Evolutionary conservation across 2,113 vertebrate genomes (phyloP).

Genomic region (Myrmecobius fasciatus): DNA sequence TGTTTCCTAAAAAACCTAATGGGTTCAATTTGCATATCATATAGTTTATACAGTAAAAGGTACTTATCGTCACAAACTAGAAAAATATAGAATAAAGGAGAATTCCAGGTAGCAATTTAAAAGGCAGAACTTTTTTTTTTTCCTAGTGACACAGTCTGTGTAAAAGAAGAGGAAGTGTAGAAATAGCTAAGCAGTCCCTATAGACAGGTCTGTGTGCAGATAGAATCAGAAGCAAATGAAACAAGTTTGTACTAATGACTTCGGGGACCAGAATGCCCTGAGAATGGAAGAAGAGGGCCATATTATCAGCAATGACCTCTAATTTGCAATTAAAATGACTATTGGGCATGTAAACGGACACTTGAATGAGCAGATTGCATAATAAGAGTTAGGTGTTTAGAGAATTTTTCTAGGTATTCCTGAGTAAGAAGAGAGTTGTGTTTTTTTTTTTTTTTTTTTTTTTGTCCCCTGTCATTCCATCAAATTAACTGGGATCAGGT

Average conservation of each 20-base stretch:
- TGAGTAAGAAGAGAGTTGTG: slow-evolving; percentile 36
- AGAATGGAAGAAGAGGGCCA: slow-evolving; percentile 59
- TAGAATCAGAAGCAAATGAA: slow-evolving; percentile 72
- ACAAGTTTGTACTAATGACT: slow-evolving; percentile 76
- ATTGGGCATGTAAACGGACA: slow-evolving; percentile 55
- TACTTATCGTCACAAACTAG: slow-evolving; percentile 14
- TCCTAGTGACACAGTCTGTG: slow-evolving; percentile 48
- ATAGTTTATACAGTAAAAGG: background rate
- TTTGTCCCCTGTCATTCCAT: slow-evolving; percentile 42
- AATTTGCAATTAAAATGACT: slow-evolving; percentile 68
- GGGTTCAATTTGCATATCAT: background rate
- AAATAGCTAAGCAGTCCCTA: slow-evolving; percentile 66
- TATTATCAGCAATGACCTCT: slow-evolving; percentile 67
- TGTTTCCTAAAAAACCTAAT: background rate
- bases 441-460: background rate
- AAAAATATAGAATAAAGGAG: background rate
- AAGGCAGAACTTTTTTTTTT: slow-evolving; percentile 37
- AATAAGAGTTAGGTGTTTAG: slow-evolving; percentile 39
- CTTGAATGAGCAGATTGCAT: slow-evolving; percentile 49
- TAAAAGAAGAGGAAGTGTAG: slow-evolving; percentile 42
- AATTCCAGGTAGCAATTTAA: slow-evolving; percentile 42
- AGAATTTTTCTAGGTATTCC: slow-evolving; percentile 53
- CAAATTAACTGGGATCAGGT: slow-evolving; percentile 16
- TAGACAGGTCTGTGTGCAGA: slow-evolving; percentile 69
- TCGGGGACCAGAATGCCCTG: slow-evolving; percentile 61